Evolutionary conservation across 2,888 invertebrate genomes (phyloP).

Genomic region (Eupithecia vulgata): DNA sequence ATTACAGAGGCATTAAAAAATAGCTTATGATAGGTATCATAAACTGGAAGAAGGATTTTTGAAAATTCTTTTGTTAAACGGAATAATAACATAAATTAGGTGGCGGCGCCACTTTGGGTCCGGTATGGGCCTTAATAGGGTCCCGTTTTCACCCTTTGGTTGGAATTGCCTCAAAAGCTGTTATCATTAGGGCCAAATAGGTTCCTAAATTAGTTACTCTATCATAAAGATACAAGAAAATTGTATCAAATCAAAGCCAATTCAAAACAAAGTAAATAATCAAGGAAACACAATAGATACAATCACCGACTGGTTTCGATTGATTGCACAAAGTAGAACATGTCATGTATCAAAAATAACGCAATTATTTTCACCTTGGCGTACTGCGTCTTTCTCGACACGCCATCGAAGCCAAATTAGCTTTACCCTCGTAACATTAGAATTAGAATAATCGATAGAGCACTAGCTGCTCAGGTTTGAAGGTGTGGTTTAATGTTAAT

Average conservation of each 20-base stretch:
- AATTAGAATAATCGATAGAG: conserved; percentile 5
- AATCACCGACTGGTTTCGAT: conserved; percentile 20
- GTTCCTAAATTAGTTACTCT: not conserved
- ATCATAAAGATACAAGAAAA: not conserved
- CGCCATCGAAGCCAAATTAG: not conserved
- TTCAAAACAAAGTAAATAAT: not conserved
- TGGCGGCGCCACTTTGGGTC: no score
- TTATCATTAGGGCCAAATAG: no score
- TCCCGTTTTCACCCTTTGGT: no score
- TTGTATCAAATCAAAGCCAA: not conserved
- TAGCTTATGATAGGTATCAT: no score
- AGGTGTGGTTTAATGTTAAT: not conserved
- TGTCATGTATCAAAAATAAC: conserved; percentile 5
- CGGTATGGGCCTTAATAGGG: no score
- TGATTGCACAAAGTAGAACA: conserved; percentile 15
- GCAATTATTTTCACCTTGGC: conserved; percentile 14
- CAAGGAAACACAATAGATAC: not conserved
- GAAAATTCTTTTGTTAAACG: no score
- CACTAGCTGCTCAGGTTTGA: not conserved
- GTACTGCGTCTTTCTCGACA: conserved; percentile 19
- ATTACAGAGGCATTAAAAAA: no score
- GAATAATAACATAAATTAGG: no score
- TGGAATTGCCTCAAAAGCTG: no score
- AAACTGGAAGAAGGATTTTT: no score
- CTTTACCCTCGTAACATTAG: conserved; percentile 2